Conservation (phyloP, 2,888 invertebrate species). For the Rhamphomyia laevipes region DNA sequence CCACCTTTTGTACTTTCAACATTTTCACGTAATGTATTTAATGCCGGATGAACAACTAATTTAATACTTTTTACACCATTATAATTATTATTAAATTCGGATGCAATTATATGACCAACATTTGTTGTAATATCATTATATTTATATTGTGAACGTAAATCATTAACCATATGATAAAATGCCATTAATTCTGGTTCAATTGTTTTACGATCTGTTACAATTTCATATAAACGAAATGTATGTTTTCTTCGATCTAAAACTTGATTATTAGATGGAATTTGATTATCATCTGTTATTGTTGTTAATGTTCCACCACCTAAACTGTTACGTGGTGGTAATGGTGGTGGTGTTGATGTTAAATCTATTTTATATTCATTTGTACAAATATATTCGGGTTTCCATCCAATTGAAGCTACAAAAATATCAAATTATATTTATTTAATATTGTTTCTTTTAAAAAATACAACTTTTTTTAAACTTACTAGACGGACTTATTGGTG, state of each 20-base stretch:
- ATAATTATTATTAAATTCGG: slow-evolving; percentile 70
- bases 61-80: slow-evolving; percentile 77
- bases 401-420: slow-evolving; percentile 27
- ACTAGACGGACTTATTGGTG: slow-evolving; percentile 39
- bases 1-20: slow-evolving; percentile 28
- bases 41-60: slow-evolving; percentile 60
- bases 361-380: slow-evolving; percentile 11
- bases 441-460: background rate
- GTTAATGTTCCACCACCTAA: slow-evolving; percentile 5
- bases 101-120: slow-evolving; percentile 79
- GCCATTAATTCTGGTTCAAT: slow-evolving; percentile 69
- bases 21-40: slow-evolving; percentile 35
- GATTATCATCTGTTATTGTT: background rate
- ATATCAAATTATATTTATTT: background rate
- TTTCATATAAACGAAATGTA: slow-evolving; percentile 51
- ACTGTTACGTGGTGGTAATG: slow-evolving; percentile 48
- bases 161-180: slow-evolving; percentile 72
- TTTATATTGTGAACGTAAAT: slow-evolving; percentile 62
- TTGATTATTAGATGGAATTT: slow-evolving; percentile 14
- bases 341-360: slow-evolving; percentile 37
- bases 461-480: slow-evolving; percentile 8
- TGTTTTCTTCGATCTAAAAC: slow-evolving; percentile 32
- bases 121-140: slow-evolving; percentile 68
- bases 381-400: slow-evolving; percentile 26
- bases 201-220: slow-evolving; percentile 53